Evolutionary conservation across 2,888 invertebrate genomes (phyloP).

Genomic region (Maniola hyperantus): DNA sequence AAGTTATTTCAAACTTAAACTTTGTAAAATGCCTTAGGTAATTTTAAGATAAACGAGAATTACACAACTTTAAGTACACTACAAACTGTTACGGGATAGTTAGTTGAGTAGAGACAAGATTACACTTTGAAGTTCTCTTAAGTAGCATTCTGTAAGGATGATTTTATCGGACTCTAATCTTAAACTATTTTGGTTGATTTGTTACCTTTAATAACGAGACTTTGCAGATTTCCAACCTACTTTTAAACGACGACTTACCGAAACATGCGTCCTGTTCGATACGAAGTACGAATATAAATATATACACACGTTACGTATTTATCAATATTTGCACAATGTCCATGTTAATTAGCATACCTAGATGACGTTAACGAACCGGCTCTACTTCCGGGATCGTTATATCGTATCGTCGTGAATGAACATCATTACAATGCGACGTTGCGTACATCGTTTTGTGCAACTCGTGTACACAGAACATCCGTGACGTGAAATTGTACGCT

Average conservation of each 20-base stretch:
- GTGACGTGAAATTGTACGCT: conserved; percentile 43
- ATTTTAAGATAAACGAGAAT: conserved; percentile 12
- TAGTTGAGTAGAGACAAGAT: background rate
- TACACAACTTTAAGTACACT: conserved; percentile 23
- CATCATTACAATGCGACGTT: conserved; percentile 66
- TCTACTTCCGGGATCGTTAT: conserved; percentile 79
- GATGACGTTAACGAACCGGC: conserved; percentile 76
- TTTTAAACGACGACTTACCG: conserved; percentile 15
- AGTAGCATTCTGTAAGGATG: background rate
- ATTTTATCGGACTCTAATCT: background rate
- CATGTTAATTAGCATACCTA: conserved; percentile 74
- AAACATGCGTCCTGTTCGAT: conserved; percentile 8
- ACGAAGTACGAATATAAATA: conserved; percentile 10
- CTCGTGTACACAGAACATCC: conserved; percentile 45
- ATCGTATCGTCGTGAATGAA: conserved; percentile 71
- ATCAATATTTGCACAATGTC: conserved; percentile 62
- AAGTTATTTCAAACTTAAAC: too few relatives aligned
- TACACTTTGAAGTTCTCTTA: background rate
- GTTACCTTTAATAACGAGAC: background rate
- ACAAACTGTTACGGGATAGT: conserved; percentile 22
- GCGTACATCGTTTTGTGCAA: conserved; percentile 52
- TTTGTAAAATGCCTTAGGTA: too few relatives aligned
- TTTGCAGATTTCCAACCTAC: background rate
- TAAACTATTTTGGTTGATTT: background rate
- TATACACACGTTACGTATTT: conserved; percentile 27